phyloP scores from a whole-genome alignment of 1,140 invertebrate species.

The Ladona fulva region DNA sequence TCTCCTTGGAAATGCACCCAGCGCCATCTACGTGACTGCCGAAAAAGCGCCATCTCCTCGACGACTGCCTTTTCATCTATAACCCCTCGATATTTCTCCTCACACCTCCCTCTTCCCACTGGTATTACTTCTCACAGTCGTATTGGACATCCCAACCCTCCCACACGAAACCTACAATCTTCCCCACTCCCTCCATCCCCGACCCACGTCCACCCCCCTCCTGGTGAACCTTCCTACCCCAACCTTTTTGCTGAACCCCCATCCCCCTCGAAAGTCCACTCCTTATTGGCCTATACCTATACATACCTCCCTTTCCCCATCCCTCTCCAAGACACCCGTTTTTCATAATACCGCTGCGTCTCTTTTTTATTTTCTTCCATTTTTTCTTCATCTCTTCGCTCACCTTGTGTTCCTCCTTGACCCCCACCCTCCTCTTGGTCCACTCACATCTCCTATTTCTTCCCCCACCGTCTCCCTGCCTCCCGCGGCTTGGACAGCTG shows the following conservation, averaged over 20 bases:
- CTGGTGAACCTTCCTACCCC: too few relatives aligned
- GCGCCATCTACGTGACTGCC: too few relatives aligned
- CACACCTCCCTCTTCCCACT: neutral
- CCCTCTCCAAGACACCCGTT: neutral
- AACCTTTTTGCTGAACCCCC: neutral
- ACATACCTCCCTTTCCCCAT: neutral
- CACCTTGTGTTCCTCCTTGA: conserved; percentile 14
- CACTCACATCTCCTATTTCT: neutral
- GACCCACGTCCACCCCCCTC: too few relatives aligned
- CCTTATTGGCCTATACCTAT: too few relatives aligned
- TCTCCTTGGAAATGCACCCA: too few relatives aligned
- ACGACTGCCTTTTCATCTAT: too few relatives aligned
- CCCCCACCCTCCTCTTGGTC: neutral
- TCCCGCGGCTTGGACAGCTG: conserved; percentile 31
- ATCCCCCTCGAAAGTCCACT: neutral
- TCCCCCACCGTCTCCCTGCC: neutral
- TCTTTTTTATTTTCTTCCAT: neutral
- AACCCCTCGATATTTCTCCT: neutral
- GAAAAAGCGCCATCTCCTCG: too few relatives aligned
- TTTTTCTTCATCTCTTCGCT: neutral
- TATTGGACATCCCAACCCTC: too few relatives aligned
- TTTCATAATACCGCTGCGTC: neutral
- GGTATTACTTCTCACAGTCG: too few relatives aligned
- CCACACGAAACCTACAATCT: too few relatives aligned
- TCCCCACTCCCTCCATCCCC: too few relatives aligned